A percentile compares a stretch with the other conserved stretches of the same genome.
Conservation (phyloP, 2,113 vertebrate genomes). For the Dinomys branickii region DNA sequence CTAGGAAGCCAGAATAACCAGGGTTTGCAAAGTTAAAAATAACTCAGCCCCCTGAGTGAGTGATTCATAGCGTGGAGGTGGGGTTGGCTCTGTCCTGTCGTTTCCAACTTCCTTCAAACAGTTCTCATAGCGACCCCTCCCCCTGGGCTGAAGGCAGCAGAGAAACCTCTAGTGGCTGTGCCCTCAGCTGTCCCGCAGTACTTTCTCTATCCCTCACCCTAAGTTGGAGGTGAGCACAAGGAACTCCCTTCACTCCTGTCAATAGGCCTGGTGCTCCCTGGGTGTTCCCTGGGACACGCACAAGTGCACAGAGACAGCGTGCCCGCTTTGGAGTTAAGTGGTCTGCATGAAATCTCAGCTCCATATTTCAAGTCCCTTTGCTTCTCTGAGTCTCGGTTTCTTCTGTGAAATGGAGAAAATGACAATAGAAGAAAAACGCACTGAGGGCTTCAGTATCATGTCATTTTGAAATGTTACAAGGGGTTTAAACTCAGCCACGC, state of each 20-base stretch:
- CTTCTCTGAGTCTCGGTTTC: neutral
- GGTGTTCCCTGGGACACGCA: neutral
- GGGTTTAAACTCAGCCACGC: neutral
- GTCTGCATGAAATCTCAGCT: neutral
- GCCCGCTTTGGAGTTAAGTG: neutral
- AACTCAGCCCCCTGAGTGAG: neutral
- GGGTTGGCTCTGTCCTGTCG: neutral
- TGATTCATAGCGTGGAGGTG: neutral
- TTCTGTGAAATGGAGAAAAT: neutral
- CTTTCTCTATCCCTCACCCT: neutral
- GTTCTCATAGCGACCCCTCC: neutral
- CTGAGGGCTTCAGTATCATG: neutral
- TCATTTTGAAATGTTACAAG: neutral
- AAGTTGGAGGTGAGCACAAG: neutral
- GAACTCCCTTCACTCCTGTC: neutral
- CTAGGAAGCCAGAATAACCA: neutral
- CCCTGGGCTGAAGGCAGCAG: neutral
- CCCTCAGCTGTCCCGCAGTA: neutral
- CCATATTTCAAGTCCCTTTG: neutral
- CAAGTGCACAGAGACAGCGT: rapidly evolving
- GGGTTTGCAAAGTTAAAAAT: conserved; percentile 64
- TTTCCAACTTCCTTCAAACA: conserved; percentile 39
- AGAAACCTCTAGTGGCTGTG: neutral
- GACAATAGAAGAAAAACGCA: neutral
- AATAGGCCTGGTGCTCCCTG: neutral